Conservation (phyloP, 2,797 vertebrate species). For the Neosalanx taihuensis region DNA sequence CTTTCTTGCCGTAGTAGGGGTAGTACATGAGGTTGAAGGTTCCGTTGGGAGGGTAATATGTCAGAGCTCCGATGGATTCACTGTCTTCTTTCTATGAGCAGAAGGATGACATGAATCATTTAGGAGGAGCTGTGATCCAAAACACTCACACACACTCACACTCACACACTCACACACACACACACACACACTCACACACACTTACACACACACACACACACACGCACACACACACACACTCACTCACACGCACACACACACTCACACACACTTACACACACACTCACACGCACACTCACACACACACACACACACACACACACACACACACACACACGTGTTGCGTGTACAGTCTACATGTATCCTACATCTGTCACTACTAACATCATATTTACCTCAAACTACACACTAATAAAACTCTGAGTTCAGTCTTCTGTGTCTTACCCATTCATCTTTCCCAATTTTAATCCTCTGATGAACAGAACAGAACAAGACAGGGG, state of each 20-base stretch:
- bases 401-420: neutral
- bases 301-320: no score
- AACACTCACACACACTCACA: no score
- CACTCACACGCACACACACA: no score
- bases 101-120: slow-evolving; percentile 23
- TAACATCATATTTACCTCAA: neutral
- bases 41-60: slow-evolving; percentile 82
- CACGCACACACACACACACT: no score
- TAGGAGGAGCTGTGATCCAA: no score
- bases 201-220: no score
- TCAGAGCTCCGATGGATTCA: slow-evolving; percentile 67
- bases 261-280: no score
- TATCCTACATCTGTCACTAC: neutral
- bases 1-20: slow-evolving; percentile 93
- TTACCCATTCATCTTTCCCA: slow-evolving; percentile 77
- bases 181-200: no score
- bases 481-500: slow-evolving; percentile 34
- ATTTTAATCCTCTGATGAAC: slow-evolving; percentile 70
- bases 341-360: no score
- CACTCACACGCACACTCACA: no score
- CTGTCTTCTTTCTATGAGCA: slow-evolving; percentile 67
- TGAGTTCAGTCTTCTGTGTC: slow-evolving; percentile 18
- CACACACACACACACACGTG: no score
- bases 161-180: no score
- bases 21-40: slow-evolving; percentile 93